phyloP scores from a whole-genome alignment of 2,888 invertebrate species.

The Eupeodes latifasciatus region DNA sequence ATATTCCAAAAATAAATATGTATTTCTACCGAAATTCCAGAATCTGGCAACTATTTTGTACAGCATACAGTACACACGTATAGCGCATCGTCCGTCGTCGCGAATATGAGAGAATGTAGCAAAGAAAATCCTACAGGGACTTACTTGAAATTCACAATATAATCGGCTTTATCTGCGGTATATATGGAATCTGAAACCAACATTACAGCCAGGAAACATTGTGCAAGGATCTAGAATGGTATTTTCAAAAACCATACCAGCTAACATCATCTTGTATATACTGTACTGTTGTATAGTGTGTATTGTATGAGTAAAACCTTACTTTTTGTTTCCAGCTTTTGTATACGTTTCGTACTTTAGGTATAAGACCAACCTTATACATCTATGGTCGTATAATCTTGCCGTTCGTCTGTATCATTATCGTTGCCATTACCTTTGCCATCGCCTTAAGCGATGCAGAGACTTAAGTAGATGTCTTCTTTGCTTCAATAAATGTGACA shows the following conservation, averaged over 20 bases:
- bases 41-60: conserved; percentile 36
- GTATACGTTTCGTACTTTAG: background rate
- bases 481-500: conserved; percentile 42
- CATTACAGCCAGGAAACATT: conserved; percentile 11
- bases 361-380: background rate
- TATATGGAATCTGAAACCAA: conserved; percentile 31
- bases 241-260: conserved; percentile 25
- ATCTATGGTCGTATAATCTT: conserved; percentile 20
- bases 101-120: conserved; percentile 3
- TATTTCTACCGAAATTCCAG: background rate
- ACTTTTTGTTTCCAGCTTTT: conserved; percentile 2
- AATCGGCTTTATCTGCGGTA: conserved; percentile 64
- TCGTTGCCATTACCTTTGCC: conserved; percentile 53
- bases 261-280: background rate
- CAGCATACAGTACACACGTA: background rate
- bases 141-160: conserved; percentile 42
- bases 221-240: conserved; percentile 42
- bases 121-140: conserved; percentile 48
- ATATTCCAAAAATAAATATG: background rate
- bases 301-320: background rate
- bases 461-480: conserved; percentile 49
- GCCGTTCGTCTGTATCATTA: conserved; percentile 64
- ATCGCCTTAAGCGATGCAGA: conserved; percentile 49
- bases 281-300: too few species aligned
- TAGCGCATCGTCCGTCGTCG: background rate